Base-by-base conservation (phyloP, 1,140 invertebrate species). In the Epicauta chinensis region DNA sequence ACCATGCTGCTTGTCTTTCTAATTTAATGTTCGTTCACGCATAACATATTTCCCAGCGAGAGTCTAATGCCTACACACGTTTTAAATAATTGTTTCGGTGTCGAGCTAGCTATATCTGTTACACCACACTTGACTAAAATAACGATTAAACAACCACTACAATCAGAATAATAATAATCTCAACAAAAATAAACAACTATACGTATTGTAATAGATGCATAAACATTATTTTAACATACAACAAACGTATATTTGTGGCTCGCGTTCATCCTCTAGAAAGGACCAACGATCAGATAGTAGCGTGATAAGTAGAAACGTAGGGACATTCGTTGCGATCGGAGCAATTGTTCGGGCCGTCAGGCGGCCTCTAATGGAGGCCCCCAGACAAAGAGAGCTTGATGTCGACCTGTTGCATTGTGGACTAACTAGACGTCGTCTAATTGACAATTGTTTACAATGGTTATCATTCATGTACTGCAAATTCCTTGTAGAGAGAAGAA, bases 381-480 rank as follows among this genome's bases (percentile, higher is more conserved):
- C 57, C n/a, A n/a, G 66, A 67, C 65, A 69, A 67, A 65, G 64
- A 60, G 46, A 42, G 40, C 55, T 23, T 54, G 59, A 53, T 55
- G 58, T 66, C 64, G 53, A 56, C 58, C 61, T 62, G 58, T 60
- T 60, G 66, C 61, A 68, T 65, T 65, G 63, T 62, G 54, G 55
- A 54, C 62, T 68, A 66, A 68, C 66, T 68, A 66, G 66, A 68
- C 49, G 63, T 61, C 65, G 55, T 69, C 64, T 69, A 69, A 69
- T 69, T 69, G 66, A 68, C 64, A 68, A 69, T 69, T 69, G 67
- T 68, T 69, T 69, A 69, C 64, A 68, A 57, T 54, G 56, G 66
- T 68, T 68, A 66, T 68, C 66, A 68, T 68, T 68, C 66, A 68
- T 68, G 66, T 68, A 59, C 64, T 66, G 66, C 64, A 68, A 66